Evolutionary conservation across 2,113 vertebrate genomes (phyloP).

Genomic region (Chaenogobius annularis): DNA sequence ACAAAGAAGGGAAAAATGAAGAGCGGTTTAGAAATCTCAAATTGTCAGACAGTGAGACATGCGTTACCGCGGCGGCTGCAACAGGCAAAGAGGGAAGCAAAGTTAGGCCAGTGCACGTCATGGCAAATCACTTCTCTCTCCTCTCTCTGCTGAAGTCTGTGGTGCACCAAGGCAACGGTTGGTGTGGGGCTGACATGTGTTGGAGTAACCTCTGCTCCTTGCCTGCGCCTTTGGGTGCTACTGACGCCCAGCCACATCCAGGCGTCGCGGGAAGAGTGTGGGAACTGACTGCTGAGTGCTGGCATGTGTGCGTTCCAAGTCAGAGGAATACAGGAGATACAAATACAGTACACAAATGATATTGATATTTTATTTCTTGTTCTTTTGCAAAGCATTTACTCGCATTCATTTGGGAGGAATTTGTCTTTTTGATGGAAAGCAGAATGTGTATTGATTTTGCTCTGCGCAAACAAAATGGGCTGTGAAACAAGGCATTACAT

Average conservation of each 20-base stretch:
- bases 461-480: neutral
- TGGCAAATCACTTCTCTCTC: conserved; percentile 70
- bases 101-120: conserved; percentile 52
- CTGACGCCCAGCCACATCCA: conserved; percentile 61
- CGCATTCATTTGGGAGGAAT: neutral
- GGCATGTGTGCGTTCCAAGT: conserved; percentile 67
- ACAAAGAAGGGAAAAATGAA: conserved; percentile 65
- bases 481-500: neutral
- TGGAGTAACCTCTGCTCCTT: conserved; percentile 81
- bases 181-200: conserved; percentile 79
- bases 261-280: conserved; percentile 60
- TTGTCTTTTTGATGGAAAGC: conserved; percentile 2
- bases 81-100: conserved; percentile 41
- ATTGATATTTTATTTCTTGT: neutral
- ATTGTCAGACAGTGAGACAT: conserved; percentile 24
- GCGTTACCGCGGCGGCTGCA: conserved; percentile 28
- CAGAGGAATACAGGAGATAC: conserved; percentile 40
- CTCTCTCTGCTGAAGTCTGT: conserved; percentile 42
- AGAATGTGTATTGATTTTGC: neutral
- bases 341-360: neutral
- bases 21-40: conserved; percentile 45
- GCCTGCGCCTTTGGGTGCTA: conserved; percentile 64
- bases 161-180: conserved; percentile 78
- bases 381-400: neutral
- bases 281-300: conserved; percentile 64